Conservation (phyloP, 1,140 invertebrate genomes). For the Drosophila nebulosa region DNA sequence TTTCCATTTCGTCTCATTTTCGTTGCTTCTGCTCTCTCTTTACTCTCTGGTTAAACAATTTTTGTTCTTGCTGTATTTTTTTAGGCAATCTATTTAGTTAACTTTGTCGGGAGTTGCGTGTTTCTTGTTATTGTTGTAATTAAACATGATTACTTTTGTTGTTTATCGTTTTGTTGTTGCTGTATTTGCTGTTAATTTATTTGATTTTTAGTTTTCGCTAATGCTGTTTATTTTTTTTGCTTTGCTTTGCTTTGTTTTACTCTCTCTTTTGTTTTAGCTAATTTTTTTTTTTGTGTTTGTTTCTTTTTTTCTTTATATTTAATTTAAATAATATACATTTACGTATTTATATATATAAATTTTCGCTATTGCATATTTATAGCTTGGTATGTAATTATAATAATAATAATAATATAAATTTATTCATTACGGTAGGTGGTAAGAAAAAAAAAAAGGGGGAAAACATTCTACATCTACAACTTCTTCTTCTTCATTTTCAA, state of each 20-base stretch:
- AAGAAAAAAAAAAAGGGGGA: conserved; percentile 36
- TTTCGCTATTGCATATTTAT: conserved; percentile 45
- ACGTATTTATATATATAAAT: conserved; percentile 23
- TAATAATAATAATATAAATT: conserved; percentile 12
- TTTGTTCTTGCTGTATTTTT: not conserved
- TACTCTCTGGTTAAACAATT: conserved; percentile 1
- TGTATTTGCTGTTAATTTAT: conserved; percentile 30
- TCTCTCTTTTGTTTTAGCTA: conserved; percentile 43
- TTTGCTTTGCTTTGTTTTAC: no score
- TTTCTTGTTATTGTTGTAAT: conserved; percentile 27
- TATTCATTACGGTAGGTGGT: conserved; percentile 19
- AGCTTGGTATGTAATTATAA: conserved; percentile 55
- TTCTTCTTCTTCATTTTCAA: no score
- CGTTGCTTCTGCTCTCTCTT: no score
- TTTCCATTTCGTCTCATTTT: not conserved
- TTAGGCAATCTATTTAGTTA: conserved; percentile 32
- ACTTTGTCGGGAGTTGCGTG: conserved; percentile 38
- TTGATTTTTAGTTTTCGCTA: conserved; percentile 33
- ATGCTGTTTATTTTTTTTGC: conserved; percentile 20
- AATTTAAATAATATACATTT: conserved; percentile 51
- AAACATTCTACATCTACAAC: conserved; percentile 50
- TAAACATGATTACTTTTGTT: conserved; percentile 23
- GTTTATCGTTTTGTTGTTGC: conserved; percentile 13
- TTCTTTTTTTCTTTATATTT: conserved; percentile 35
- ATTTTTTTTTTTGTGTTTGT: conserved; percentile 47